Evolutionary conservation across 2,888 invertebrate species (phyloP).

Genomic region (Andrena haemorrhoa): DNA sequence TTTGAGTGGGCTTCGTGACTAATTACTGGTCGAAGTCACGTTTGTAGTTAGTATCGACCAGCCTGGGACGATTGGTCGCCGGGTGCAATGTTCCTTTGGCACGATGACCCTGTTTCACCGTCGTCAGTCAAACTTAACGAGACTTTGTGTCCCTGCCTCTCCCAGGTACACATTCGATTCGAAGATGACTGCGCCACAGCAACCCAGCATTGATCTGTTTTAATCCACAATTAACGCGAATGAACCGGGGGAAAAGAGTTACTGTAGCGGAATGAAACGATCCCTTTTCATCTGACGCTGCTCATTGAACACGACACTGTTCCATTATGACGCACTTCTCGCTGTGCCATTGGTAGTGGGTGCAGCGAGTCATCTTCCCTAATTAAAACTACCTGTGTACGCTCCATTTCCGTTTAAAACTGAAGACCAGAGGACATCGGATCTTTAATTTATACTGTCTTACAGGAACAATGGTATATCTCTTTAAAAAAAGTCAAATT

Average conservation of each 20-base stretch:
- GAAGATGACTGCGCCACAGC: constrained; percentile 43
- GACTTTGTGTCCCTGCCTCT: constrained; percentile 72
- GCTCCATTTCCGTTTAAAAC: neutral
- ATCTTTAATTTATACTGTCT: no score
- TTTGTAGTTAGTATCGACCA: constrained; percentile 42
- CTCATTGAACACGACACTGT: neutral
- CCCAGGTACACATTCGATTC: constrained; percentile 26
- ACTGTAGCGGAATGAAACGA: constrained; percentile 15
- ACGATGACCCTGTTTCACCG: constrained; percentile 70
- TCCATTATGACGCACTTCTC: neutral
- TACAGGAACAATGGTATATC: no score
- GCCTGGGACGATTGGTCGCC: constrained; percentile 49
- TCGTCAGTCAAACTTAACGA: constrained; percentile 79
- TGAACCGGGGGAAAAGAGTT: constrained; percentile 3
- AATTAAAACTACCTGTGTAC: neutral
- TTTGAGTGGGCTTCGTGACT: constrained; percentile 49
- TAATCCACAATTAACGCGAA: constrained; percentile 41
- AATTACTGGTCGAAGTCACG: constrained; percentile 58
- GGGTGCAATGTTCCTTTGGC: constrained; percentile 50
- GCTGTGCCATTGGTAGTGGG: no score
- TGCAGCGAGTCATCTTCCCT: neutral
- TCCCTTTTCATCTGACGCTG: neutral
- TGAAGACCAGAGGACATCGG: no score
- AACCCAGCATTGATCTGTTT: constrained; percentile 35
- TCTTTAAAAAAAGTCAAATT: no score